These are phyloP conservation scores for Drosophila infuscata DNA, from an alignment of 2,888 invertebrate genomes.

Conservation along the genomic window DNA sequence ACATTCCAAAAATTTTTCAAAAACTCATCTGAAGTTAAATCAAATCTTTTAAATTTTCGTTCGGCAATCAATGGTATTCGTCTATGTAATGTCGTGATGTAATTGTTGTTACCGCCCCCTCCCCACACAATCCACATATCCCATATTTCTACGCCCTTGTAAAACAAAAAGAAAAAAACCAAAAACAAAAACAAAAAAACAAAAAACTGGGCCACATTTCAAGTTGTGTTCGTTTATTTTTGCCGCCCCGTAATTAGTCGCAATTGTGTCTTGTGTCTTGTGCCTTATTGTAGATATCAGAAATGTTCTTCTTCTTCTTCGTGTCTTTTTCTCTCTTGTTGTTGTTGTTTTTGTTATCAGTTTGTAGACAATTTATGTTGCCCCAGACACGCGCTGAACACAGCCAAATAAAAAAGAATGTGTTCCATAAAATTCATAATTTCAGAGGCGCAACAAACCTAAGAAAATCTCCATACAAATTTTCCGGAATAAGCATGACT, in stretches of 20 bases:
- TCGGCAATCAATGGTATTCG: background rate
- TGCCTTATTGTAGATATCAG: slow-evolving; percentile 25
- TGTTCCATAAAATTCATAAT: background rate
- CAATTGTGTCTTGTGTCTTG: slow-evolving; percentile 26
- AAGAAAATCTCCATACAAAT: background rate
- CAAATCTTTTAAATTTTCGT: background rate
- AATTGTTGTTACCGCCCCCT: background rate
- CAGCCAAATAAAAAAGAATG: background rate
- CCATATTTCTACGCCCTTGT: background rate
- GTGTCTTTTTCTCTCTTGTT: background rate
- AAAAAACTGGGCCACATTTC: slow-evolving; percentile 27
- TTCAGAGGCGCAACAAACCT: background rate
- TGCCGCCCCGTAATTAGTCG: slow-evolving; percentile 40
- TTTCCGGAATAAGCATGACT: background rate
- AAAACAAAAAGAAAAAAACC: background rate
- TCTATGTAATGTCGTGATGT: background rate
- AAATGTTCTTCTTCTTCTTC: slow-evolving; percentile 5
- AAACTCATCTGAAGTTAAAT: background rate
- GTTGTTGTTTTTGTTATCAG: slow-evolving; percentile 22
- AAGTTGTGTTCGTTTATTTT: slow-evolving; percentile 13
- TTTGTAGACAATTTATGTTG: slow-evolving; percentile 15
- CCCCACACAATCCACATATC: background rate
- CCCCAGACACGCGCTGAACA: slow-evolving; percentile 22
- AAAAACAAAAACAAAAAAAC: background rate
- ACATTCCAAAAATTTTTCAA: background rate